Evolutionary conservation across 1,140 invertebrate genomes (phyloP).

Genomic region (Drosophila sp.): DNA sequence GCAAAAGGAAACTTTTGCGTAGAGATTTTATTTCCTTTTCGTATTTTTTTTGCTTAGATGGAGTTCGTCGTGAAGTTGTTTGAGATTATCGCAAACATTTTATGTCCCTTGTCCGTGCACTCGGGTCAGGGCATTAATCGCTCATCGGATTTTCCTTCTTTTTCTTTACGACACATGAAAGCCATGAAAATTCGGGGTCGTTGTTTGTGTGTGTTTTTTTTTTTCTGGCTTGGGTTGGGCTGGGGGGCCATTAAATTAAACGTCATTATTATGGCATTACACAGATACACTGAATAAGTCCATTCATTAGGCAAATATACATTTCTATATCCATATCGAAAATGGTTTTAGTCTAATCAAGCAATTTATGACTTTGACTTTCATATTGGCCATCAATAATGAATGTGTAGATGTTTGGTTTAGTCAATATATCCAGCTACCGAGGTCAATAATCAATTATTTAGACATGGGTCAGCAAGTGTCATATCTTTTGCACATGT

Average conservation of each 20-base stretch:
- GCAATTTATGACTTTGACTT: slow-evolving; percentile 10
- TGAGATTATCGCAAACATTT: slow-evolving; percentile 36
- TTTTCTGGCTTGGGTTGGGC: neutral
- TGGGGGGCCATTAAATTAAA: slow-evolving; percentile 1
- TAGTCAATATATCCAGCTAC: slow-evolving; percentile 73
- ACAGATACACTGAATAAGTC: neutral
- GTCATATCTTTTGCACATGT: slow-evolving; percentile 44
- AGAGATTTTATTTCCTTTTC: neutral
- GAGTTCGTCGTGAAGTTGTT: neutral
- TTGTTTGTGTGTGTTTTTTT: neutral
- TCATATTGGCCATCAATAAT: slow-evolving; percentile 46
- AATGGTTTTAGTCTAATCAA: slow-evolving; percentile 33
- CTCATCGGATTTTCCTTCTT: neutral
- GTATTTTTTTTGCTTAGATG: neutral
- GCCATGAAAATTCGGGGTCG: neutral
- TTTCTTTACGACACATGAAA: slow-evolving; percentile 3
- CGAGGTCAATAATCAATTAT: slow-evolving; percentile 73
- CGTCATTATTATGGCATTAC: slow-evolving; percentile 5
- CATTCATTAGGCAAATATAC: neutral
- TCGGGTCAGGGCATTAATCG: slow-evolving; percentile 2
- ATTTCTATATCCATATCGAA: slow-evolving; percentile 25
- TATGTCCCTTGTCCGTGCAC: slow-evolving; percentile 8
- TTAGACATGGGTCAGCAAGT: slow-evolving; percentile 58
- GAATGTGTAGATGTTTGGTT: slow-evolving; percentile 26
- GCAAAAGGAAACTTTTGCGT: slow-evolving; percentile 10